Percentiles rank a stretch among this genome's conserved stretches.
Conservation (phyloP, 1,140 invertebrate genomes). For the Drosophila auraria region DNA sequence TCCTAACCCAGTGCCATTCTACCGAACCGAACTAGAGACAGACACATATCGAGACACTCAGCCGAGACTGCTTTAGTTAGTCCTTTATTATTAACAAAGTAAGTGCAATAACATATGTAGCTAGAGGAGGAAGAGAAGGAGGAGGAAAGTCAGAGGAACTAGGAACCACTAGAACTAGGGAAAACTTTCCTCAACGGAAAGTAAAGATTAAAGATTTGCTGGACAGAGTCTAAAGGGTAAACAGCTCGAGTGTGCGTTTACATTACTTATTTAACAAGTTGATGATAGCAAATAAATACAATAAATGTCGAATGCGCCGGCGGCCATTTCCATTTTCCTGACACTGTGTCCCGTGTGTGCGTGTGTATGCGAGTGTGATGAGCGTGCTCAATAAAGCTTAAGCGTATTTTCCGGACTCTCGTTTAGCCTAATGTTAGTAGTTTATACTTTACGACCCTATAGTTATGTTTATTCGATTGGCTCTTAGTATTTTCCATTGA, state of each 20-base stretch:
- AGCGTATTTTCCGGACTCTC: slow-evolving; percentile 56
- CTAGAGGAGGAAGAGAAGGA: slow-evolving; percentile 4
- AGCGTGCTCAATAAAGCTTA: slow-evolving; percentile 71
- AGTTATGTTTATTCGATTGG: slow-evolving; percentile 63
- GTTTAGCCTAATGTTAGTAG: slow-evolving; percentile 65
- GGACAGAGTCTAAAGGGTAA: slow-evolving; percentile 68
- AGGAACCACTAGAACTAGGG: slow-evolving; percentile 25
- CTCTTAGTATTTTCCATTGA: slow-evolving; percentile 27
- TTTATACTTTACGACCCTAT: slow-evolving; percentile 65
- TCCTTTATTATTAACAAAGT: slow-evolving; percentile 57
- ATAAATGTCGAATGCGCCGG: slow-evolving; percentile 43
- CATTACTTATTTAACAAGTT: slow-evolving; percentile 44
- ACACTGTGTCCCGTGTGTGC: slow-evolving; percentile 3
- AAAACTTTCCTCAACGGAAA: slow-evolving; percentile 13
- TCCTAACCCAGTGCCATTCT: slow-evolving; percentile 58
- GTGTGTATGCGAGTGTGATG: slow-evolving; percentile 51
- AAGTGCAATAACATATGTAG: slow-evolving; percentile 69
- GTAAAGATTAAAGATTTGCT: slow-evolving; percentile 56
- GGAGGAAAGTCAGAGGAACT: slow-evolving; percentile 5
- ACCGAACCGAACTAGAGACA: slow-evolving; percentile 35
- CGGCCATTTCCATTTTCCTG: slow-evolving; percentile 28
- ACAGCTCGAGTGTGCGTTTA: slow-evolving; percentile 39
- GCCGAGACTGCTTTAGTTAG: slow-evolving; percentile 82
- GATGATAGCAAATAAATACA: slow-evolving; percentile 30
- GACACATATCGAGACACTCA: slow-evolving; percentile 58